Conservation (phyloP, 2,888 invertebrate genomes). For the Apamea anceps region DNA sequence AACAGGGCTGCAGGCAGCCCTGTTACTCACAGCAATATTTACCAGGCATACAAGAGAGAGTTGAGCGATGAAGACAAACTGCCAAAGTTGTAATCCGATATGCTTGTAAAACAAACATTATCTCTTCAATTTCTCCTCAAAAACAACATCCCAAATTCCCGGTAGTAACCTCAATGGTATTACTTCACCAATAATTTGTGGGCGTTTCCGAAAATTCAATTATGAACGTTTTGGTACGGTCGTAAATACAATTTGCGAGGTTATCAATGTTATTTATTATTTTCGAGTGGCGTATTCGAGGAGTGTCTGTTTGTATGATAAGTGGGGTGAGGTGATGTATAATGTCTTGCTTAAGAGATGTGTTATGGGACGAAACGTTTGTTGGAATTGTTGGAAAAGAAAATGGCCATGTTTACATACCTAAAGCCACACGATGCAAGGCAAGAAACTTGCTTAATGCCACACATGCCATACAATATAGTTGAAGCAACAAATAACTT, state of each 20-base stretch:
- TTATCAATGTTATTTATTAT: conserved; percentile 67
- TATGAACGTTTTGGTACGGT: conserved; percentile 67
- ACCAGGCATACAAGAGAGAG: neutral
- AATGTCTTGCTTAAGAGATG: conserved; percentile 27
- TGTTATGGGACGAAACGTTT: neutral
- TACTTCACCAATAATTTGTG: conserved; percentile 53
- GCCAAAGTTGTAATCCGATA: neutral
- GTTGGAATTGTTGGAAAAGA: neutral
- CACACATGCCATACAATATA: too few relatives aligned
- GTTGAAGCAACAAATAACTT: neutral
- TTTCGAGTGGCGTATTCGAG: conserved; percentile 15
- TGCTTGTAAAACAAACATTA: conserved; percentile 26
- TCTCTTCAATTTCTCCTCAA: conserved; percentile 17
- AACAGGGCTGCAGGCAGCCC: neutral
- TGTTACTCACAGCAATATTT: neutral
- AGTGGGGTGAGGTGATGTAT: conserved; percentile 23
- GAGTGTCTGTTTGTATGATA: conserved; percentile 35
- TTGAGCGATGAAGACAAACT: neutral
- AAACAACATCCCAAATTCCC: conserved; percentile 42
- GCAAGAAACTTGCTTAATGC: too few relatives aligned
- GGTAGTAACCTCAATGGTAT: conserved; percentile 36
- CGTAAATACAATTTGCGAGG: conserved; percentile 73
- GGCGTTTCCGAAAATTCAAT: conserved; percentile 71
- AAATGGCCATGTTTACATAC: neutral
- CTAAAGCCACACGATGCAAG: neutral